These are phyloP conservation scores for Tigriopus californicus DNA, from an alignment of 2,888 invertebrate genomes.

Conservation along the genomic window DNA sequence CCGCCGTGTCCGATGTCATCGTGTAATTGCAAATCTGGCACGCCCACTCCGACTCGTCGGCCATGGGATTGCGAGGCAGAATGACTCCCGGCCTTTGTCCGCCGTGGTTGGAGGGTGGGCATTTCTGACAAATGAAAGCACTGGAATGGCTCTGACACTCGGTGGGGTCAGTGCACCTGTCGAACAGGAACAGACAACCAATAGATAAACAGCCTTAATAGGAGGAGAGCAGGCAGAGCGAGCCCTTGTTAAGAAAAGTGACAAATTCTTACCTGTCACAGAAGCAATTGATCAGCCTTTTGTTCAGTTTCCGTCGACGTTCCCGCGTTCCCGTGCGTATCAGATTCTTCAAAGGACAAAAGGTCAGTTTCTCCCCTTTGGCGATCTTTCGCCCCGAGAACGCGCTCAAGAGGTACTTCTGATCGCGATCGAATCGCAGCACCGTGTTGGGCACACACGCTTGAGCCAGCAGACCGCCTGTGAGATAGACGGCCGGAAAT, in stretches of 20 bases:
- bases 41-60: not conserved
- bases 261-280: not conserved
- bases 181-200: not conserved
- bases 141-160: conserved; percentile 3
- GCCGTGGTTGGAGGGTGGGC: not conserved
- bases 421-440: not conserved
- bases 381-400: not conserved
- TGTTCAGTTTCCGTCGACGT: not conserved
- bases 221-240: too few relatives aligned
- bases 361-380: not conserved
- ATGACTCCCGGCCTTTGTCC: not conserved
- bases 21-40: not conserved
- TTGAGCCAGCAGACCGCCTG: not conserved
- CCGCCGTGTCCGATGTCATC: not conserved
- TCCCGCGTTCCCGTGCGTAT: not conserved
- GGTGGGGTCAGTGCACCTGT: conserved; percentile 4
- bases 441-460: not conserved
- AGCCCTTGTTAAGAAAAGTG: too few relatives aligned
- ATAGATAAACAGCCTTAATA: too few relatives aligned
- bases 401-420: not conserved
- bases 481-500: conserved; percentile 2
- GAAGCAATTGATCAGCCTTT: conserved; percentile 1
- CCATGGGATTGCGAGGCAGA: not conserved
- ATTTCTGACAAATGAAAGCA: conserved; percentile 1
- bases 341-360: not conserved